These are phyloP conservation scores for Hybognathus amarus DNA, from an alignment of 2,797 vertebrate genomes.

Conservation along the genomic window DNA sequence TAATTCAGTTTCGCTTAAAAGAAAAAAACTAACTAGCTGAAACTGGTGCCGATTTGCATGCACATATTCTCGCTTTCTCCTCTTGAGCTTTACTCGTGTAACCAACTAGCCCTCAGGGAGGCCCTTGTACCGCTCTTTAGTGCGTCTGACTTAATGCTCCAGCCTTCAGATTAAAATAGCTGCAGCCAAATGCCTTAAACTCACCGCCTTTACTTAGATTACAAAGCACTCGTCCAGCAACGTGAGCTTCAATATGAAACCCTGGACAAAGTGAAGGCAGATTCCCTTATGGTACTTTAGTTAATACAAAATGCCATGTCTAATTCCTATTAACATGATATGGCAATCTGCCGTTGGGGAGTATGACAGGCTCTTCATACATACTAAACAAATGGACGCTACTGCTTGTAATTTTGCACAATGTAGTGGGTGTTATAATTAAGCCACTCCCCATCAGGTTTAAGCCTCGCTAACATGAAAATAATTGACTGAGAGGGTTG, in stretches of 20 bases:
- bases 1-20: slow-evolving; percentile 15
- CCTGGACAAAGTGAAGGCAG: slow-evolving; percentile 16
- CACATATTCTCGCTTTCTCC: slow-evolving; percentile 16
- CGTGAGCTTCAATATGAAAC: slow-evolving; percentile 25
- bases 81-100: slow-evolving; percentile 41
- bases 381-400: slow-evolving; percentile 12
- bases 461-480: neutral
- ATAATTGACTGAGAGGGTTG: slow-evolving; percentile 25
- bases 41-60: slow-evolving; percentile 15
- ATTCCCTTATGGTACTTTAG: slow-evolving; percentile 25
- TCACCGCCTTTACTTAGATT: slow-evolving; percentile 55
- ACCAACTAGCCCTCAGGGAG: slow-evolving; percentile 37
- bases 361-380: slow-evolving; percentile 1
- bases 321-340: slow-evolving; percentile 42
- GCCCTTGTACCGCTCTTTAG: slow-evolving; percentile 31
- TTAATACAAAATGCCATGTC: slow-evolving; percentile 27
- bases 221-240: slow-evolving; percentile 50
- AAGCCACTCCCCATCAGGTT: slow-evolving; percentile 28
- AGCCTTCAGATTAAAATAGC: slow-evolving; percentile 62
- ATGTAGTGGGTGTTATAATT: neutral
- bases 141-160: slow-evolving; percentile 53
- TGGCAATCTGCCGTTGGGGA: slow-evolving; percentile 2
- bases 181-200: slow-evolving; percentile 58
- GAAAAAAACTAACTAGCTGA: slow-evolving; percentile 1
- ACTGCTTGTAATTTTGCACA: slow-evolving; percentile 12